Base-by-base conservation (phyloP, 1,140 invertebrate species). In the Listronotus oregonensis region DNA sequence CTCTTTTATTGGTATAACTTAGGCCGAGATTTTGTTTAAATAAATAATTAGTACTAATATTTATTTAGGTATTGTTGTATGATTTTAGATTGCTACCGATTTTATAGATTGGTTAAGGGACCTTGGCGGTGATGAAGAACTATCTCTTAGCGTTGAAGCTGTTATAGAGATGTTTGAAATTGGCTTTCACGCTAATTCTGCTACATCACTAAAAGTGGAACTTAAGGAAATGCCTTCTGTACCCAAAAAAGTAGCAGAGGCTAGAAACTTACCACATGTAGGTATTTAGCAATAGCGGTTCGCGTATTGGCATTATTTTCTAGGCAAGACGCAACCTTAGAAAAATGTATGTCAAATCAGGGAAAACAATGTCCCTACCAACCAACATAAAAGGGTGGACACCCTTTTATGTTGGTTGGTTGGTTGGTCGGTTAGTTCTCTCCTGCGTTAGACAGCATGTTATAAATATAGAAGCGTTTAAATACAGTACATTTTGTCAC, bases 71-170 rank as follows among this genome's bases (percentile, higher is more conserved):
- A n/a, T n/a, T n/a, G n/a, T 77, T 73, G 7, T 46, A 1, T 46
- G 5, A 3, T 27, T 1, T 54, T 67, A 83, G 81, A 83, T 83
- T 44, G 80, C 81, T 10, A 76, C 76, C 54, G 84, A 87, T 47
- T 87, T 87, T 68, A 85, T 83, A 59, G 78, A 84, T 2, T 88
- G 86, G 86, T 77, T 86, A 72, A 78, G 80, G 43, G 75, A 65
- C 46, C 70, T 85, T 15, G 83, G 82, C 44, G 76, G 82, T 9
- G 67, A 71, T 12, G 67, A 72, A 32, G 71, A 80, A 27, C 73
- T 75, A 17, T 64, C 71, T 2, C 73, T 81, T n/a, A 80, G 83
- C 58, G 80, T 80, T 42, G 74, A 80, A 27, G 75, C 78, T 21
- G 73, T 85, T 10, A 76, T 80, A 40, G 78, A 82, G 42, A 81